Evolutionary conservation across 2,797 vertebrate species (phyloP).

Genomic region (Sparidentex hasta): DNA sequence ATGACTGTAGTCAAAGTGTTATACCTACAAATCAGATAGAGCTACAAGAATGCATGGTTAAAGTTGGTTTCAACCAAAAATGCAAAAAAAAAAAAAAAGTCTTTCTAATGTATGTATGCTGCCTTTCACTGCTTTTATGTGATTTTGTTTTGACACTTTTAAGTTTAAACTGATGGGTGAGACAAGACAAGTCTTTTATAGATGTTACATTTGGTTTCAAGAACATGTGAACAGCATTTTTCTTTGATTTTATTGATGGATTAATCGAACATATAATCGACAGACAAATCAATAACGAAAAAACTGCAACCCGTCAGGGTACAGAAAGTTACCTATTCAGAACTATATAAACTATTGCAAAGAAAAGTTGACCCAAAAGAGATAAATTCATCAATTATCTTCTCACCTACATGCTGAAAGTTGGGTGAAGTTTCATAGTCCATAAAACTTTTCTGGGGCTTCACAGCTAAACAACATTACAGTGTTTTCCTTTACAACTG

Average conservation of each 20-base stretch:
- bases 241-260: neutral
- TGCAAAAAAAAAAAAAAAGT: neutral
- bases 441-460: too few species aligned
- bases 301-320: neutral
- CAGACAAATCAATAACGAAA: too few species aligned
- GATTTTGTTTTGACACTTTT: neutral
- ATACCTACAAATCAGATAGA: neutral
- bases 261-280: neutral
- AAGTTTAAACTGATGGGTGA: neutral
- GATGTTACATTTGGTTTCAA: rapidly evolving
- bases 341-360: too few species aligned
- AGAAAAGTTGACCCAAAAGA: too few species aligned
- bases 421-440: too few species aligned
- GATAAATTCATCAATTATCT: too few species aligned
- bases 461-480: too few species aligned
- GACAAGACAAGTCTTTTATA: neutral
- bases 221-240: neutral
- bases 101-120: neutral
- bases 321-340: neutral
- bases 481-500: too few species aligned
- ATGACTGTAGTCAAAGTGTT: neutral
- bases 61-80: neutral
- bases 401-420: too few species aligned
- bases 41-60: neutral
- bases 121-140: neutral